Percentiles rank a stretch among this genome's conserved stretches.
Evolutionary conservation across 2,888 invertebrate species (phyloP).

Genomic region (Choreutis nemorana): DNA sequence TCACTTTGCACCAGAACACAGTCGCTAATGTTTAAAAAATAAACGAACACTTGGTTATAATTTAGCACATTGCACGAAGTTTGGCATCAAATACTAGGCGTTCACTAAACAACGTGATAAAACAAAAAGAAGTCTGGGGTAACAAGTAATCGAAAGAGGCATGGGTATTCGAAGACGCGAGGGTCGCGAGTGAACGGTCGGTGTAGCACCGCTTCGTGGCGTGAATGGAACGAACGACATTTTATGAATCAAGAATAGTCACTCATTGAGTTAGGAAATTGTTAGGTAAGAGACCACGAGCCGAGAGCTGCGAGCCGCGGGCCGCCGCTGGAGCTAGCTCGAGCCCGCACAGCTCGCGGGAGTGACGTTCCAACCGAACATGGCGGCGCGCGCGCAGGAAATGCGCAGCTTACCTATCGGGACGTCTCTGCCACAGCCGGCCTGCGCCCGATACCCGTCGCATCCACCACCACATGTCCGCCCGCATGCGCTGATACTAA

Average conservation of each 20-base stretch:
- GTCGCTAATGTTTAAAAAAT: slow-evolving; percentile 27
- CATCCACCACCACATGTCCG: slow-evolving; percentile 27
- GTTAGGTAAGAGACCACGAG: slow-evolving; percentile 23
- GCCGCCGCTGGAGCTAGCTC: slow-evolving; percentile 34
- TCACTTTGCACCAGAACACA: slow-evolving; percentile 55
- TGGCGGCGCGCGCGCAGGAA: slow-evolving; percentile 65
- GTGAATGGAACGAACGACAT: slow-evolving; percentile 64
- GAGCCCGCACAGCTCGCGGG: slow-evolving; percentile 27
- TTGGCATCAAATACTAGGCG: slow-evolving; percentile 40
- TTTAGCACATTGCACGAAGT: slow-evolving; percentile 54
- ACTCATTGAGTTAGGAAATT: slow-evolving; percentile 49
- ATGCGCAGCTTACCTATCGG: slow-evolving; percentile 66
- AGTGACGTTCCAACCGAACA: slow-evolving; percentile 61
- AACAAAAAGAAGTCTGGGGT: slow-evolving; percentile 63
- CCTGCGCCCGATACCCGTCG: slow-evolving; percentile 26
- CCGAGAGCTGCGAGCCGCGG: slow-evolving; percentile 29
- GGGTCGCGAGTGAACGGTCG: slow-evolving; percentile 63
- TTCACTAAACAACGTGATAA: slow-evolving; percentile 59
- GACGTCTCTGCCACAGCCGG: slow-evolving; percentile 46
- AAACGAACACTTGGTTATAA: slow-evolving; percentile 39
- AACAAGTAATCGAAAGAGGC: slow-evolving; percentile 63
- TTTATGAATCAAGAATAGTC: slow-evolving; percentile 62
- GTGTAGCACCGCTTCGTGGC: slow-evolving; percentile 53
- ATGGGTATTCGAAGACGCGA: slow-evolving; percentile 65
- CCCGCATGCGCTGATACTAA: slow-evolving; percentile 51